Base-by-base conservation (phyloP, 2,113 vertebrate species). In the Choloepus hoffmanni region DNA sequence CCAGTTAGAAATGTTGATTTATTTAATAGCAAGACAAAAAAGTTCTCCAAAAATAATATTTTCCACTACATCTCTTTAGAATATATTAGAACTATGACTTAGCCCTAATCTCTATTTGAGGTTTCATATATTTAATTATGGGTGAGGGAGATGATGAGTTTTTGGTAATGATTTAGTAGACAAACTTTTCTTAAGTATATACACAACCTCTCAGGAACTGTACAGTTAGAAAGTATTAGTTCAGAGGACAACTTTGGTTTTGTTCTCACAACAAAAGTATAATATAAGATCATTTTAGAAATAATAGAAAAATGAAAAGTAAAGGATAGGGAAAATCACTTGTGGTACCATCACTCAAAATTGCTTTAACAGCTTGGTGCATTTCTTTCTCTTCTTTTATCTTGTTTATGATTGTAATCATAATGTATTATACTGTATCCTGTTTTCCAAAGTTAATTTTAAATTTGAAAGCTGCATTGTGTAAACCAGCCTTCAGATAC, bases 271-370 rank as follows among this genome's bases (percentile, higher is more conserved):
- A 86, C 48, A 3, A 68, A 95, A 95, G 36, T 48, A 0, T 62
- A 89, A 53, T 89, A 76, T 74, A 68, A 81, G 40, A 36, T 85
- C 15, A 95, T 94, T 85, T 95, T 63, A 45, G 72, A 85, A 87
- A 78, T 93, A 63, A 12, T 84, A 36, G 33, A 72, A 91, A 76
- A 93, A 76, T 36, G 36, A 74, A 58, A 95, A 67, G 26, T 68
- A 2, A 74, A 45, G 70, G 82, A 40, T 93, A 48, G 43, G 11
- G 28, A 7, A 85, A 85, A 67, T 92, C 28, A 53, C 19, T 7
- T 86, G 65, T 94, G 67, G 1, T 97, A 50, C 58, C 21, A 65
- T 85, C 10, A 78, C 15, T 94, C 70, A 85, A 79, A 89, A 40
- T 60, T 92, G 63, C 73, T 86, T 90, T 48, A 82, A 82, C n/a